phyloP scores from a whole-genome alignment of 2,113 vertebrate genomes.

The Riparia riparia region DNA sequence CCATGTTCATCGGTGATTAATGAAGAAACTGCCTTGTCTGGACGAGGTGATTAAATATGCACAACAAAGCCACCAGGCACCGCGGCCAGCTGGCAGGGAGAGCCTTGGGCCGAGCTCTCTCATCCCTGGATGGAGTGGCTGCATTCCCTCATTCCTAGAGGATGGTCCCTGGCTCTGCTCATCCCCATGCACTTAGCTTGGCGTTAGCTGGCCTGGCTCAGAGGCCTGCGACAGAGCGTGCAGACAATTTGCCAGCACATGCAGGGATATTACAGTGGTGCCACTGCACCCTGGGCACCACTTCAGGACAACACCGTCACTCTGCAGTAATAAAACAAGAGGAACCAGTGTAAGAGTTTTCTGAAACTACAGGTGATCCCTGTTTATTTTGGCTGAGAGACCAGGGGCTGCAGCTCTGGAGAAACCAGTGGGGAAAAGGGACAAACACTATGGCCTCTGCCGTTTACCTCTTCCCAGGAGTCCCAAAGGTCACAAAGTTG shows the following conservation, averaged over 20 bases:
- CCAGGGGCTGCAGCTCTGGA: rapidly evolving
- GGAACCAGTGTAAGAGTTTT: background rate
- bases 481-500: rapidly evolving
- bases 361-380: background rate
- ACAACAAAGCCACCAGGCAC: background rate
- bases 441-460: rapidly evolving
- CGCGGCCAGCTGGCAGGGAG: background rate
- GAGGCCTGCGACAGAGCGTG: rapidly evolving
- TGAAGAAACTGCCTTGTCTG: background rate
- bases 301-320: rapidly evolving
- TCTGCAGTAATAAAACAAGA: background rate
- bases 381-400: background rate
- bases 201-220: background rate
- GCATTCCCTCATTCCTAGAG: rapidly evolving
- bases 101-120: background rate
- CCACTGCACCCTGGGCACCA: background rate
- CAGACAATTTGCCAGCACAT: background rate
- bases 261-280: rapidly evolving
- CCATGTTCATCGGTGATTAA: rapidly evolving
- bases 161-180: background rate
- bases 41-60: background rate
- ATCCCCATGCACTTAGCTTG: background rate
- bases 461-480: background rate
- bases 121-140: rapidly evolving
- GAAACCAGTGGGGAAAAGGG: background rate